phyloP scores from a whole-genome alignment of 2,888 invertebrate species.

The Ephialtes manifestator region DNA sequence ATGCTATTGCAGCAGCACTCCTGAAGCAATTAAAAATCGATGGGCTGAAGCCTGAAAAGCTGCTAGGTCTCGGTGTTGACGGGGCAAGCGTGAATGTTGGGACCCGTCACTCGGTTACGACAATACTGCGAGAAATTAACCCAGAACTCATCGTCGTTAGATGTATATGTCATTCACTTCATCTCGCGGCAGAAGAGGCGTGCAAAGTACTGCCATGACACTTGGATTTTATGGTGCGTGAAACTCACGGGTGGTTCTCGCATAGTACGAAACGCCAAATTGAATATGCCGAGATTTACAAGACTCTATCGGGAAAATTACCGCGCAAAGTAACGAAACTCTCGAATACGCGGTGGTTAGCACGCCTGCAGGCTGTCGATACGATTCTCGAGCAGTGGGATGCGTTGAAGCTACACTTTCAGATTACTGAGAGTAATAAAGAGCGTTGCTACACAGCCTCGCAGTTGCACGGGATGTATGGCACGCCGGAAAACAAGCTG shows the following conservation, averaged over 20 bases:
- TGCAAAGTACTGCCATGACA: constrained; percentile 58
- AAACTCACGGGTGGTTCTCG: constrained; percentile 75
- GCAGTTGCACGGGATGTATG: constrained; percentile 65
- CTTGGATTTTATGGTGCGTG: constrained; percentile 70
- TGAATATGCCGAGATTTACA: constrained; percentile 69
- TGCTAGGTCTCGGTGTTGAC: constrained; percentile 73
- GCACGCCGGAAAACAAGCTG: constrained; percentile 61
- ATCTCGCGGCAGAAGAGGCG: constrained; percentile 51
- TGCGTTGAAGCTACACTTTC: constrained; percentile 74
- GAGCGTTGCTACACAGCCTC: constrained; percentile 66
- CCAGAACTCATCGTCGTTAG: constrained; percentile 60
- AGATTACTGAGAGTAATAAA: constrained; percentile 65
- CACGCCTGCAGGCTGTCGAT: constrained; percentile 70
- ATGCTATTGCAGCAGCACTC: constrained; percentile 51
- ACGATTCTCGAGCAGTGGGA: constrained; percentile 78
- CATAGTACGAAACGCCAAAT: constrained; percentile 73
- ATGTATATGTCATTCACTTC: constrained; percentile 62
- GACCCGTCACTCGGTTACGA: constrained; percentile 69
- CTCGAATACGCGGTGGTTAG: constrained; percentile 72
- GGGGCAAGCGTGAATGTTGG: constrained; percentile 74
- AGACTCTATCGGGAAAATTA: constrained; percentile 60
- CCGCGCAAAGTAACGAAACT: constrained; percentile 72
- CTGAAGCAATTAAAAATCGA: constrained; percentile 68
- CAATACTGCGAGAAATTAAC: constrained; percentile 64
- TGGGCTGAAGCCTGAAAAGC: constrained; percentile 64